These are phyloP conservation scores for Erythrocercus mccallii DNA, from an alignment of 2,113 vertebrate genomes.

Conservation along the genomic window DNA sequence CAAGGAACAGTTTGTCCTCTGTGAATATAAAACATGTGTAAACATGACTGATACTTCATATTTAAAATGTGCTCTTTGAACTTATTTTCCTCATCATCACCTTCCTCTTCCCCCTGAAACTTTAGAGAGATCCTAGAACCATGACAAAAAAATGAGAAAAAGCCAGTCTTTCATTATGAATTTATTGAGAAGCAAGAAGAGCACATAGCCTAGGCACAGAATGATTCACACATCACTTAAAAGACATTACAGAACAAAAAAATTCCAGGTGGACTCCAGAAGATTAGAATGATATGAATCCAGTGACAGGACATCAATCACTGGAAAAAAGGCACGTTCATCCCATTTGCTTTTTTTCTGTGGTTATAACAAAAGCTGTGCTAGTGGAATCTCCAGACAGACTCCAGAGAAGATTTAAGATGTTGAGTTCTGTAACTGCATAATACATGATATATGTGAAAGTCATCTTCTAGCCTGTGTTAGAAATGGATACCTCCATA, in stretches of 20 bases:
- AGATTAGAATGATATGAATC: not conserved
- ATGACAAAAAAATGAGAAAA: not conserved
- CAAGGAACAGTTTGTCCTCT: not conserved
- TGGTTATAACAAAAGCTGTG: not conserved
- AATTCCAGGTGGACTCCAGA: not conserved
- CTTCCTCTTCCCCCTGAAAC: not conserved
- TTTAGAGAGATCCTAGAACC: not conserved
- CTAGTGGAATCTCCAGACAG: not conserved
- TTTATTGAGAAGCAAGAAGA: slow-evolving; percentile 38
- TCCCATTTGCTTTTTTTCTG: not conserved
- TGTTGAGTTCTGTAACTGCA: not conserved
- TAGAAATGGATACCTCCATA: not conserved
- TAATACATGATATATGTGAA: not conserved
- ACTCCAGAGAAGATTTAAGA: not conserved
- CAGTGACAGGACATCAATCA: not conserved
- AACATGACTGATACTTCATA: not conserved
- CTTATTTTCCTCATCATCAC: not conserved
- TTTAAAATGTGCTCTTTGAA: not conserved
- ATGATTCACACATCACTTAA: not conserved
- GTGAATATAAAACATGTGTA: not conserved
- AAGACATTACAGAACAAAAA: not conserved
- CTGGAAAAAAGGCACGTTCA: not conserved
- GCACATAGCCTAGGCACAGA: not conserved
- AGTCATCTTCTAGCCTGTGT: not conserved
- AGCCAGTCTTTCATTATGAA: not conserved